Evolutionary conservation across 30 jellyfish, hydroid and myxozoan species (phyloP), one percentile per base, ranked within the genome.

Genomic region (Hydractinia symbiolongicarpus): DNA sequence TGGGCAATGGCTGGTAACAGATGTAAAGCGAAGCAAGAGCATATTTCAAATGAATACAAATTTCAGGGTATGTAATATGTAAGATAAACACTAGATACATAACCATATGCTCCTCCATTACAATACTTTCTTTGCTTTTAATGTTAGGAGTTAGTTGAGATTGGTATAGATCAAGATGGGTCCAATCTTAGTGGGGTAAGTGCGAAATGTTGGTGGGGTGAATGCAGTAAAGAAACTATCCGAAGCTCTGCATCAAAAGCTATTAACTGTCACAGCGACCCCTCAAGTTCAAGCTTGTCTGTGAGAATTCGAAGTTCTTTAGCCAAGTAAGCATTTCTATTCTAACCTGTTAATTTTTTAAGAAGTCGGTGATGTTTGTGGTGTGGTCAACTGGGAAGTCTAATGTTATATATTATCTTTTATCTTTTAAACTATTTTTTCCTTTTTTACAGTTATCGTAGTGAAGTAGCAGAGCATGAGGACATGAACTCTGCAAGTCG

Each of bases 161-260:
- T 78, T 53, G 98, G 96, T 8, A 91, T 91, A 30, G 79, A 89
- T 9, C 78, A 86, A 55, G 98, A 91, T 54, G 98, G 98, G 16
- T 91, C 98, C 8, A 83, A 91, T 60, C 78, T 91, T 50, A 87
- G 98, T 75, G 98, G 98, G 0, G 98, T 91, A 67, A 87, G 98
- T 62, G 98, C 98, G 50, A 91, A 91, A 56, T 86, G 96, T 62
- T 91, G 96, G 96, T 91, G 98, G 98, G 75, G 91, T 13, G 93
- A 82, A 17, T 91, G 98, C 70, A 78, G 88, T 44, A 82, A 83
- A 50, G 96, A 83, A 53, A 76, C 95, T 14, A 79, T 86, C 8
- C 71, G 72, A 67, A 74, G 71, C 55, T 93, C 96, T 14, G 89
- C 95, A 4, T 69, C 67, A 82, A 67, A 86, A 61, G 81, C 86